Conservation (phyloP, 2,888 invertebrate species). For the Argyra leucocephala region DNA sequence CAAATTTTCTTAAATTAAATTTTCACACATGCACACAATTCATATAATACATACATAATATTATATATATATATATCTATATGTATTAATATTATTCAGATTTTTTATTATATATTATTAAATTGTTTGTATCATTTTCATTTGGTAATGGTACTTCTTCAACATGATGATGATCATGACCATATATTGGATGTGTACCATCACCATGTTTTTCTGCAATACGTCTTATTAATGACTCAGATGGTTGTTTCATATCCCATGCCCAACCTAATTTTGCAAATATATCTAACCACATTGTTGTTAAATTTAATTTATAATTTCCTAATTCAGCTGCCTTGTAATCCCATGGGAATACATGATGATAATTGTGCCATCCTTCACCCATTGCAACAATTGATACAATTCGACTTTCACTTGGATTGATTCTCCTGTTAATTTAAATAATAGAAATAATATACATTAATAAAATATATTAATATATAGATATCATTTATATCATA, state of each 20-base stretch:
- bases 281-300: constrained; percentile 59
- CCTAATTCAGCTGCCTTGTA: constrained; percentile 86
- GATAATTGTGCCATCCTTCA: constrained; percentile 92
- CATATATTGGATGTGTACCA: constrained; percentile 34
- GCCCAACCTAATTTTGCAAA: constrained; percentile 66
- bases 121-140: constrained; percentile 12
- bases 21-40: background rate
- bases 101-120: constrained; percentile 1
- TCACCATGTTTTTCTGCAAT: constrained; percentile 49
- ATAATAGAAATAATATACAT: too few relatives aligned
- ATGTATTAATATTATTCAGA: background rate
- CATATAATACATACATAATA: background rate
- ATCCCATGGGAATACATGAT: constrained; percentile 89
- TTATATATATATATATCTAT: background rate
- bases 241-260: constrained; percentile 62
- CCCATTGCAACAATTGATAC: constrained; percentile 68
- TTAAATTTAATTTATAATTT: constrained; percentile 54
- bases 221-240: constrained; percentile 48
- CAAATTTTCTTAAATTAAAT: background rate
- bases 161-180: constrained; percentile 15
- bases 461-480: background rate
- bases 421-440: constrained; percentile 52
- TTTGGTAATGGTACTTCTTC: constrained; percentile 23
- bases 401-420: constrained; percentile 64
- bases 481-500: too few relatives aligned